A percentile compares a stretch with the other conserved stretches of the same genome.
Conservation (phyloP, 2,888 invertebrate species). For the Bembecia ichneumoniformis region DNA sequence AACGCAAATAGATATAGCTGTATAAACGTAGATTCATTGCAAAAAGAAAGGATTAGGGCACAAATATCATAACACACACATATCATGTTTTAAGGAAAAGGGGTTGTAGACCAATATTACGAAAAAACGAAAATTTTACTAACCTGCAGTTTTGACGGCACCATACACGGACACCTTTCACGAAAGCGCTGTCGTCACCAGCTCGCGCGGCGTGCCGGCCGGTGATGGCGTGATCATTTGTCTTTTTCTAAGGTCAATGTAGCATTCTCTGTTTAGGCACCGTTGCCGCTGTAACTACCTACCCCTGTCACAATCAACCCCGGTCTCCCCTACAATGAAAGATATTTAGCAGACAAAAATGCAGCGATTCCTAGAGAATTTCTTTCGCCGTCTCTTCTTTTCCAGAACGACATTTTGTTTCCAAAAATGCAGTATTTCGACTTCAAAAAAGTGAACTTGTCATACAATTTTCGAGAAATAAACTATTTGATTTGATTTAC, state of each 20-base stretch:
- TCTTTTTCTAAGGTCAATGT: too few relatives aligned
- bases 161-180: neutral
- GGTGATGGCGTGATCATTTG: neutral
- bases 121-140: constrained; percentile 1
- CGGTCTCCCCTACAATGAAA: constrained; percentile 6
- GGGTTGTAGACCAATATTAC: neutral
- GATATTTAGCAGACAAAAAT: too few relatives aligned
- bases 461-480: too few relatives aligned
- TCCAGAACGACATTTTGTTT: too few relatives aligned
- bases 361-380: too few relatives aligned
- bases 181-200: constrained; percentile 1
- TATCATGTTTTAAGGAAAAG: neutral
- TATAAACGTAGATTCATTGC: too few relatives aligned
- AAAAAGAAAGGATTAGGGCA: too few relatives aligned
- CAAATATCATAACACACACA: neutral
- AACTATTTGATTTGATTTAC: too few relatives aligned
- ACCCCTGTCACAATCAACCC: constrained; percentile 5
- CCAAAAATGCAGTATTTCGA: too few relatives aligned
- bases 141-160: constrained; percentile 1
- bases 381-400: too few relatives aligned
- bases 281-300: constrained; percentile 5
- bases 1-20: neutral
- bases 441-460: too few relatives aligned
- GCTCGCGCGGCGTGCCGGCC: constrained; percentile 1
- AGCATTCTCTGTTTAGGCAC: too few relatives aligned